Base-by-base conservation (phyloP, 2,797 vertebrate species). In the Lithobates sylvaticus region DNA sequence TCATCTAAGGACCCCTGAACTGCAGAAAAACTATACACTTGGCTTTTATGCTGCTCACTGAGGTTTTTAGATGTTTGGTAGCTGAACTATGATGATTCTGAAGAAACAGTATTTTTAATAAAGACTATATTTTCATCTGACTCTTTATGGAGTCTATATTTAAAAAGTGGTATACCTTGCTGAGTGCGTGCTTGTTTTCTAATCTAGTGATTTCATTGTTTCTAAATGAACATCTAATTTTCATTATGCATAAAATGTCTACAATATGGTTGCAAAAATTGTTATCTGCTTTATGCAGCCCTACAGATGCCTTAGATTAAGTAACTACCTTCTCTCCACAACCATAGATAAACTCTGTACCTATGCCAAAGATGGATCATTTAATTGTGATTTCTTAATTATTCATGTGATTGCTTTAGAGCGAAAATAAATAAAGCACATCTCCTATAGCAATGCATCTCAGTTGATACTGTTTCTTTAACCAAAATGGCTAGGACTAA, bases 321-420 rank as follows among this genome's bases (percentile, higher is more conserved):
- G 78, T 61, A 39, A 70, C 32, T 61, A 61, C 54, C 18, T 71
- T 42, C 44, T 70, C 73, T 86, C 76, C 75, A 76, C 65, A 18
- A 69, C 32, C 78, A 34, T 78, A 81, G 78, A 86, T 86, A 86
- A 81, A 70, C 64, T 23, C 32, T 76, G 58, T 76, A 39, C 77
- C 78, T 78, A 54, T 54, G 69, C 69, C 77, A 87, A 70, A 84
- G 76, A 84, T 79, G 81, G 76, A 87, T 79, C 81, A 74, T 36
- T 83, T 78, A 69, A 87, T 87, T 79, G 86, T 74, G 70, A 84
- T 70, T 79, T 70, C 7, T 87, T 84, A 87, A 87, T 87, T 87
- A 87, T 87, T 84, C 81, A 87, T 87, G 86, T 21, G 34, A 79
- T 84, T 87, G 76, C 76, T 84, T 58, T 72, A 84, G 58, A 74